phyloP scores from a whole-genome alignment of 1,140 invertebrate genomes.

The Pseudomyrmex concolor region DNA sequence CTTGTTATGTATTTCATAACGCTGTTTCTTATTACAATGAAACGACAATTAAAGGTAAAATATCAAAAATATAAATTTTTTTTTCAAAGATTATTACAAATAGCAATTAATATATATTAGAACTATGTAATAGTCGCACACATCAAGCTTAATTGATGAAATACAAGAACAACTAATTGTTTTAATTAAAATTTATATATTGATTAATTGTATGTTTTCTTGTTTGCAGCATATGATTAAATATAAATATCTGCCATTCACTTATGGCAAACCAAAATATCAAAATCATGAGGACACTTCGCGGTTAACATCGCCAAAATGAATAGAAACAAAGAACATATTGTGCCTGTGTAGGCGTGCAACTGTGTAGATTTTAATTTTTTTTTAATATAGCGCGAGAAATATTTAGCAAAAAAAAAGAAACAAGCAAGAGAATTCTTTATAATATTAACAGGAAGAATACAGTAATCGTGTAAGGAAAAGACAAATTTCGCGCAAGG shows the following conservation, averaged over 20 bases:
- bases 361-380: constrained; percentile 80
- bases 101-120: background rate
- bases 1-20: constrained; percentile 99
- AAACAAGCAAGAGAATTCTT: constrained; percentile 62
- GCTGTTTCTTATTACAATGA: constrained; percentile 99
- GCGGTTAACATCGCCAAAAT: constrained; percentile 85
- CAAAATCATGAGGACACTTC: constrained; percentile 88
- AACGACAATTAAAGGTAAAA: constrained; percentile 98
- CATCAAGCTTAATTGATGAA: too few species aligned
- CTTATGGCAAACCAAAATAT: constrained; percentile 98
- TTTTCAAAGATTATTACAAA: background rate
- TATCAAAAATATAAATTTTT: background rate
- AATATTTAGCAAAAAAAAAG: constrained; percentile 9
- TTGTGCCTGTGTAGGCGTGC: constrained; percentile 73
- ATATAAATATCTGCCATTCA: constrained; percentile 99
- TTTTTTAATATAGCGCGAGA: constrained; percentile 55
- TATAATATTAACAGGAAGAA: constrained; percentile 63
- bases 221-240: constrained; percentile 99
- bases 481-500: constrained; percentile 50
- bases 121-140: too few species aligned
- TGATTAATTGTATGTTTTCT: constrained; percentile 41
- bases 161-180: too few species aligned
- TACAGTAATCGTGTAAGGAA: constrained; percentile 64
- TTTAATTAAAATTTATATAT: constrained; percentile 9
- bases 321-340: constrained; percentile 76